Conservation (phyloP, 2,113 vertebrate species). For the Castor canadensis region DNA sequence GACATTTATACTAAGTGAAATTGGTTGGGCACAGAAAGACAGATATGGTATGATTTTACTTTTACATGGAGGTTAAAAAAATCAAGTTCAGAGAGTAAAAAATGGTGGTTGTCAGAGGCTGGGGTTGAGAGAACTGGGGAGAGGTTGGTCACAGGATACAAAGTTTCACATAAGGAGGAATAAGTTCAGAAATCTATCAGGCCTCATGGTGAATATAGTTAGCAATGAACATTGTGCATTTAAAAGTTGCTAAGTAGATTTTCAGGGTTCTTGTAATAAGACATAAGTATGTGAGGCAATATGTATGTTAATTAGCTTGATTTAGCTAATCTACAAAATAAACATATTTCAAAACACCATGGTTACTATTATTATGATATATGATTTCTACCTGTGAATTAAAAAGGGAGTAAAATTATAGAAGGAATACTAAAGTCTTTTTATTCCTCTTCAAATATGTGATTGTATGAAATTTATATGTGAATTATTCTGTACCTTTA, state of each 20-base stretch:
- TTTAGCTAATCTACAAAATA: background rate
- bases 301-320: background rate
- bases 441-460: conserved; percentile 1
- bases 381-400: conserved; percentile 25
- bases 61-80: background rate
- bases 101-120: background rate
- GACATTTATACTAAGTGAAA: background rate
- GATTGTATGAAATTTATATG: background rate
- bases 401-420: background rate
- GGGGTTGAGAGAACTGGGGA: background rate
- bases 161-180: background rate
- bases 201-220: background rate
- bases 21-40: background rate
- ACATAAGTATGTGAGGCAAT: background rate
- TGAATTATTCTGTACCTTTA: conserved; percentile 12
- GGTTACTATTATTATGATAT: background rate
- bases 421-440: background rate
- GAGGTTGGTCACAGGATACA: background rate
- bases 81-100: background rate
- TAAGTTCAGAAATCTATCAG: background rate
- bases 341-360: background rate
- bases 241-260: background rate
- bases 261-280: background rate
- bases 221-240: background rate
- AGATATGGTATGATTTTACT: background rate